Evolutionary conservation across 2,797 vertebrate species (phyloP).

Genomic region (Vireo griseus): DNA sequence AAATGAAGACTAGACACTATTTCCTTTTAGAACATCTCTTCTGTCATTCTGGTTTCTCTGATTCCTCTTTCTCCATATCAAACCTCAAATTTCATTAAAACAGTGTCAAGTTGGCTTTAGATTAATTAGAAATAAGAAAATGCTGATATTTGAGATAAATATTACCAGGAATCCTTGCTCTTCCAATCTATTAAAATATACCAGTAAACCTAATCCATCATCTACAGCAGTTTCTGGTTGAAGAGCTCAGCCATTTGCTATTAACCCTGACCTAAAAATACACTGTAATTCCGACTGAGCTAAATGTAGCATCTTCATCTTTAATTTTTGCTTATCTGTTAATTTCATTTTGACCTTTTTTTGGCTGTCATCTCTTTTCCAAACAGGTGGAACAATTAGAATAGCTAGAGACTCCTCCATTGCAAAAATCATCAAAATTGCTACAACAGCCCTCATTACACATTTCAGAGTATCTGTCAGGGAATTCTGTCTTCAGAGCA

Average conservation of each 20-base stretch:
- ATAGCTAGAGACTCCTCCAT: background rate
- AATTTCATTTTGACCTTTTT: background rate
- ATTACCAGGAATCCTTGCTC: background rate
- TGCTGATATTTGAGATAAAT: background rate
- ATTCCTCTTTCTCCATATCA: background rate
- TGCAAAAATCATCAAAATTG: conserved; percentile 3
- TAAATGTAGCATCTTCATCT: background rate
- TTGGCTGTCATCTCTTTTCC: background rate
- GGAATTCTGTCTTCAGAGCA: background rate
- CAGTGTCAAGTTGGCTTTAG: background rate
- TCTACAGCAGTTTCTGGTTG: background rate
- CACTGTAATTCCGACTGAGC: background rate
- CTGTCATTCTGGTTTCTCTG: background rate
- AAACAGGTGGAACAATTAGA: background rate
- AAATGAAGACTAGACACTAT: background rate
- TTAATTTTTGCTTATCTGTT: background rate
- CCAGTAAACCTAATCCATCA: background rate
- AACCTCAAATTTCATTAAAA: background rate
- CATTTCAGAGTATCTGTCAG: background rate
- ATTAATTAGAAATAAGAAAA: background rate
- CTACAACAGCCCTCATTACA: background rate
- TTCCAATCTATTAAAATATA: background rate
- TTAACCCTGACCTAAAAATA: conserved; percentile 6
- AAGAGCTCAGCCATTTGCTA: background rate
- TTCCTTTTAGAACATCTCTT: background rate